Evolutionary conservation across 2,113 vertebrate genomes (phyloP).

Genomic region (Eonycteris spelaea): DNA sequence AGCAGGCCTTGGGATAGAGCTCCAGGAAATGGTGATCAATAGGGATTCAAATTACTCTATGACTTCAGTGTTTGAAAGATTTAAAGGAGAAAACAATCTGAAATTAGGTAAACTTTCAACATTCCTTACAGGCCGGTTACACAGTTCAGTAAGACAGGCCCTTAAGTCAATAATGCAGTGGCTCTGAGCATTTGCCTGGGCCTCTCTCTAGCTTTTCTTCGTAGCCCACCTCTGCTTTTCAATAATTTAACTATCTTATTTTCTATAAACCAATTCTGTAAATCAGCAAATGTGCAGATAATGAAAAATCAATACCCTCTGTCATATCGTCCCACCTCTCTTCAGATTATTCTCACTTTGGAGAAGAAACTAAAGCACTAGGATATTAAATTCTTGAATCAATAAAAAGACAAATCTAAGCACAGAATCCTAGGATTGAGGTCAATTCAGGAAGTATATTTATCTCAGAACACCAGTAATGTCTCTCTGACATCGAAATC

Average conservation of each 20-base stretch:
- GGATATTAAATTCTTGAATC: not conserved
- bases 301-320: not conserved
- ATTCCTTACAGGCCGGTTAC: not conserved
- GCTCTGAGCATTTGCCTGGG: not conserved
- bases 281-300: slow-evolving; percentile 29
- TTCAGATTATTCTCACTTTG: slow-evolving; percentile 30
- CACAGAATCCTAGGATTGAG: not conserved
- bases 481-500: not conserved
- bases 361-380: not conserved
- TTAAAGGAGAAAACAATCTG: slow-evolving; percentile 43
- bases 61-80: slow-evolving; percentile 42
- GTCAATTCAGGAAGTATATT: not conserved
- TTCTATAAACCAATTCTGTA: not conserved
- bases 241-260: slow-evolving; percentile 31
- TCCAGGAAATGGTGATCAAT: slow-evolving; percentile 17
- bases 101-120: slow-evolving; percentile 41
- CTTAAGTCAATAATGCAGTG: not conserved
- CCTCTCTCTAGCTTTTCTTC: slow-evolving; percentile 39
- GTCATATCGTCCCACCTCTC: not conserved
- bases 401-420: not conserved
- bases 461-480: not conserved
- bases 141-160: slow-evolving; percentile 41
- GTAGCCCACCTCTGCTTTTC: slow-evolving; percentile 27
- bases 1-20: not conserved
- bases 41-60: slow-evolving; percentile 18